A percentile compares a stretch with the other conserved stretches of the same genome.
Evolutionary conservation across 2,113 vertebrate genomes (phyloP).

Genomic region (Felis chaus): DNA sequence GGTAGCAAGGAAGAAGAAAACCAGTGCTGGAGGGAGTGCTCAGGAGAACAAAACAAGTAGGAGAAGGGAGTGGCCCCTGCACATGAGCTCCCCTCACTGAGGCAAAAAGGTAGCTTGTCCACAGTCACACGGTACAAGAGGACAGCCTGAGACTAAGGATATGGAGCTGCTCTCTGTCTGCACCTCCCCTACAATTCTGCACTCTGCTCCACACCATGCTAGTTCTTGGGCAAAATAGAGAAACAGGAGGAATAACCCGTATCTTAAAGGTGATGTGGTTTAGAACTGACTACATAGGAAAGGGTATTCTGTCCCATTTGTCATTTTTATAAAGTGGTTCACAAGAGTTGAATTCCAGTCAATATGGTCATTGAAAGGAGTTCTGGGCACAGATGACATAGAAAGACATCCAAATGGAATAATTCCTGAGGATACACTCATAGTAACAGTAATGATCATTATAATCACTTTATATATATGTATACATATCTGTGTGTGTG

Average conservation of each 20-base stretch:
- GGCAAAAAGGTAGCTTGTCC: not conserved
- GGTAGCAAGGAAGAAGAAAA: not conserved
- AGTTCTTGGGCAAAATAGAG: not conserved
- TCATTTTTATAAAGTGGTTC: not conserved
- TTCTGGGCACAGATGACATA: not conserved
- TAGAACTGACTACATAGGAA: not conserved
- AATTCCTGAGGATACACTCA: not conserved
- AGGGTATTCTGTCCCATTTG: not conserved
- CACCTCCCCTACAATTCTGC: not conserved
- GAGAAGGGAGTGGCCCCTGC: not conserved
- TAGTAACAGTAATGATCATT: not conserved
- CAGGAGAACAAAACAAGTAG: not conserved
- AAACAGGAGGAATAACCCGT: not conserved
- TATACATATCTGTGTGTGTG: not conserved
- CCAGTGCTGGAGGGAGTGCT: not conserved
- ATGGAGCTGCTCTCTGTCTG: not conserved
- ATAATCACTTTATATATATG: not conserved
- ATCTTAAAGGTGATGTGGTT: not conserved
- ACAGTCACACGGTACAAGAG: not conserved
- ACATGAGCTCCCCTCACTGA: too few relatives aligned
- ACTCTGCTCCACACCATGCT: not conserved
- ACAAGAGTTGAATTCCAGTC: not conserved
- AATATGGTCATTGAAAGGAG: not conserved
- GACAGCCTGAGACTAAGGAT: not conserved
- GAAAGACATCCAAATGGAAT: not conserved